Evolutionary conservation across 2,797 vertebrate genomes (phyloP).

Genomic region (Darevskia nairensis): DNA sequence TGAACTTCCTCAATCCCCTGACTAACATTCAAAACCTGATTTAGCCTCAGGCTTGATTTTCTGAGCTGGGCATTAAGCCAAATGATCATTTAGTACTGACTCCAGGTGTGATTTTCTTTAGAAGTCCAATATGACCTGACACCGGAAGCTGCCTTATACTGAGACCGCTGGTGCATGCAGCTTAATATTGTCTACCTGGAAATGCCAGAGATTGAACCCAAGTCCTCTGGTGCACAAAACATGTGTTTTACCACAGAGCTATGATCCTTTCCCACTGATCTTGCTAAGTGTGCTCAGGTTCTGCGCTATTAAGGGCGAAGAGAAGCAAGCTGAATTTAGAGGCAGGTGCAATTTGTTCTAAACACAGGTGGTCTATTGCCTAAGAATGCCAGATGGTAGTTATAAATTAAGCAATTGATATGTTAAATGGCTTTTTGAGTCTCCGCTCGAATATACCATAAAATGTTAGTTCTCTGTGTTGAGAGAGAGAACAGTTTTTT

Average conservation of each 20-base stretch:
- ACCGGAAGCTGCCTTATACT: neutral
- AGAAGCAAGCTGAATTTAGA: neutral
- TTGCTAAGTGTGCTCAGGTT: neutral
- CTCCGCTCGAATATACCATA: slow-evolving; percentile 15
- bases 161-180: neutral
- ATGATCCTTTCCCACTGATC: neutral
- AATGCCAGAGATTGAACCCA: neutral
- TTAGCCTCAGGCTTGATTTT: neutral
- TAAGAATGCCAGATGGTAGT: slow-evolving; percentile 22
- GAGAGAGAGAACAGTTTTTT: neutral
- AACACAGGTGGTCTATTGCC: slow-evolving; percentile 16
- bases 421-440: slow-evolving; percentile 24
- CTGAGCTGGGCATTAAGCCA: neutral
- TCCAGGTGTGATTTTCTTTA: neutral
- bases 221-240: neutral
- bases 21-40: neutral
- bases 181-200: neutral
- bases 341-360: slow-evolving; percentile 9
- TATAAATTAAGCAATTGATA: slow-evolving; percentile 30
- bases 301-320: neutral
- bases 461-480: slow-evolving; percentile 4
- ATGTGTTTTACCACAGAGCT: neutral
- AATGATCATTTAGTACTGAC: neutral
- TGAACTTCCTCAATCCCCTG: neutral
- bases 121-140: neutral